Percentiles rank a stretch among this genome's conserved stretches.
Conservation (phyloP, 2,797 vertebrate genomes). For the Oreochromis grahami region DNA sequence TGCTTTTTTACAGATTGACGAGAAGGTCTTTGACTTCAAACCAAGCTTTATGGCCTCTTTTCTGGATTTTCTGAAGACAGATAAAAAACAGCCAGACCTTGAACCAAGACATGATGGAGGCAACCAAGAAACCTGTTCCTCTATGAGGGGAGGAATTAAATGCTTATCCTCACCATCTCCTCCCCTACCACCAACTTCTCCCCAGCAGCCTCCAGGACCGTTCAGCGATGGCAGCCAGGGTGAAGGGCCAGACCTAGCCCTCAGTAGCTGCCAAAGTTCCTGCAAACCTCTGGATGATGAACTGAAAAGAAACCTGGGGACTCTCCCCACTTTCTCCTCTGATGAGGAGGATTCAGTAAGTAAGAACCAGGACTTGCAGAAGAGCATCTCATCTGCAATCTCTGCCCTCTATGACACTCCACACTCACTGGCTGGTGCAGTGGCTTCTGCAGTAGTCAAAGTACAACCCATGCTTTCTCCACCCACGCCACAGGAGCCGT, state of each 20-base stretch:
- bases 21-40: slow-evolving; percentile 86
- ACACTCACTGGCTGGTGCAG: slow-evolving; percentile 65
- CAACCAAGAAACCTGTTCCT: slow-evolving; percentile 46
- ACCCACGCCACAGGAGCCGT: slow-evolving; percentile 33
- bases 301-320: slow-evolving; percentile 89
- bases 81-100: slow-evolving; percentile 75
- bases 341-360: slow-evolving; percentile 91
- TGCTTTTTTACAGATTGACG: slow-evolving; percentile 74
- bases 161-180: slow-evolving; percentile 62
- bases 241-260: slow-evolving; percentile 75
- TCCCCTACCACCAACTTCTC: slow-evolving; percentile 42
- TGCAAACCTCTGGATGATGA: slow-evolving; percentile 90
- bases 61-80: slow-evolving; percentile 88
- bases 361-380: slow-evolving; percentile 93
- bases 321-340: slow-evolving; percentile 89
- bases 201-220: slow-evolving; percentile 11
- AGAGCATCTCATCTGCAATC: slow-evolving; percentile 93
- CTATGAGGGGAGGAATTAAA: slow-evolving; percentile 66
- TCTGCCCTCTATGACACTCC: slow-evolving; percentile 87
- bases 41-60: slow-evolving; percentile 91
- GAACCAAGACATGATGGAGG: slow-evolving; percentile 25
- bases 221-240: slow-evolving; percentile 60
- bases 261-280: slow-evolving; percentile 83
- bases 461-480: slow-evolving; percentile 54
- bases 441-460: slow-evolving; percentile 57